Percentiles rank a stretch among this genome's conserved stretches.
These are phyloP conservation scores for Ceratothoa steindachneri DNA, from an alignment of 2,888 invertebrate species.

Conservation along the genomic window DNA sequence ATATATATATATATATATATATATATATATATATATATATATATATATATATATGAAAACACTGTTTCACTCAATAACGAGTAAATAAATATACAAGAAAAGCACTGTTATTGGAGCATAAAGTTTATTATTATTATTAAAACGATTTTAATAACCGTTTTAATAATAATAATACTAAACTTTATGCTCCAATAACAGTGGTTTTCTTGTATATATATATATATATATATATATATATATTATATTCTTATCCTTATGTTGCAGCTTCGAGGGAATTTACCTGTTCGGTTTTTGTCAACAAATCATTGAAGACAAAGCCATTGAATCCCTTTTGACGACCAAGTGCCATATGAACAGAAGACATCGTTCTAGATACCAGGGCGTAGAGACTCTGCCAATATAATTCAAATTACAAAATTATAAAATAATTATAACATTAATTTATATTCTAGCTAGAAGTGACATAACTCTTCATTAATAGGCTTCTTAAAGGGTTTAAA, in stretches of 20 bases:
- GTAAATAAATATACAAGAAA: no score
- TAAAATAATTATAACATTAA: no score
- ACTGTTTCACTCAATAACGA: slow-evolving; percentile 2
- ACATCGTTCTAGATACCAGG: background rate
- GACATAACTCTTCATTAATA: no score
- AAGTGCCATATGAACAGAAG: background rate
- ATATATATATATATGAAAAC: slow-evolving; percentile 14
- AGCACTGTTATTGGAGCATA: no score
- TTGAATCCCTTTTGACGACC: background rate
- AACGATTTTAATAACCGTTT: no score
- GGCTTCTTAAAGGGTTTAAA: no score
- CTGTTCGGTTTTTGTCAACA: background rate
- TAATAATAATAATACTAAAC: background rate
- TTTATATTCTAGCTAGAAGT: no score
- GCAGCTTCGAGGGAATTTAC: no score
- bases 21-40: slow-evolving; percentile 30
- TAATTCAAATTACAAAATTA: no score
- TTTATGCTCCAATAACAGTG: no score
- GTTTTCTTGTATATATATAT: background rate
- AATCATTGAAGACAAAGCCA: background rate
- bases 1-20: slow-evolving; percentile 24
- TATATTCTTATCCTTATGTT: no score
- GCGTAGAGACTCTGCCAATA: slow-evolving; percentile 10
- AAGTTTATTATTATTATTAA: no score
- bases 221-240: slow-evolving; percentile 10